Evolutionary conservation across 2,113 vertebrate species (phyloP).

Genomic region (Poecile atricapillus): DNA sequence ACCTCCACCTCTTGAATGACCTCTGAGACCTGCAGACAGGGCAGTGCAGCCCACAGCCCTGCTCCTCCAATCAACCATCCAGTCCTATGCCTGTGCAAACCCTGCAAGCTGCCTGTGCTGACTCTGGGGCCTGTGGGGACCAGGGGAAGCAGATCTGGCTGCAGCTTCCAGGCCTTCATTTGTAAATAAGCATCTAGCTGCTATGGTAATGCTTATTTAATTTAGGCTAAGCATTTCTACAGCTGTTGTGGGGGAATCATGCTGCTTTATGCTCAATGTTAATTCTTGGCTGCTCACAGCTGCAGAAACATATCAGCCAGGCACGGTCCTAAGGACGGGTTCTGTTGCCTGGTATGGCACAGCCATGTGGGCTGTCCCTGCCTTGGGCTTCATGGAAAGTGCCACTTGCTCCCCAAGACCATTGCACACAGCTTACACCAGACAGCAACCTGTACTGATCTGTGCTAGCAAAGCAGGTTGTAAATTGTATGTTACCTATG

Average conservation of each 20-base stretch:
- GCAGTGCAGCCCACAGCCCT: not conserved
- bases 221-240: constrained; percentile 30
- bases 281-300: constrained; percentile 9
- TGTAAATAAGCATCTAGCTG: constrained; percentile 48
- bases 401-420: not conserved
- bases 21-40: not conserved
- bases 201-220: constrained; percentile 57
- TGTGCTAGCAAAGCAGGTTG: not conserved
- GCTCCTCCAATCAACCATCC: not conserved
- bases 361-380: fast-evolving
- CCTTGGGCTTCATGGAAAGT: not conserved
- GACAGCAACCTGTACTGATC: fast-evolving
- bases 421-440: not conserved
- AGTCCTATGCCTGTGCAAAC: not conserved
- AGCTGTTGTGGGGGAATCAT: constrained; percentile 2
- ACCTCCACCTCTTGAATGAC: not conserved
- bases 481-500: not conserved
- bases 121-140: not conserved
- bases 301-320: not conserved
- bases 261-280: not conserved
- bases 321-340: not conserved
- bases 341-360: not conserved
- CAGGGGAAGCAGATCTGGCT: not conserved
- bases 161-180: not conserved
- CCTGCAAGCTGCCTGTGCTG: not conserved